phyloP scores from a whole-genome alignment of 1,140 invertebrate genomes.

The Pantala flavescens region DNA sequence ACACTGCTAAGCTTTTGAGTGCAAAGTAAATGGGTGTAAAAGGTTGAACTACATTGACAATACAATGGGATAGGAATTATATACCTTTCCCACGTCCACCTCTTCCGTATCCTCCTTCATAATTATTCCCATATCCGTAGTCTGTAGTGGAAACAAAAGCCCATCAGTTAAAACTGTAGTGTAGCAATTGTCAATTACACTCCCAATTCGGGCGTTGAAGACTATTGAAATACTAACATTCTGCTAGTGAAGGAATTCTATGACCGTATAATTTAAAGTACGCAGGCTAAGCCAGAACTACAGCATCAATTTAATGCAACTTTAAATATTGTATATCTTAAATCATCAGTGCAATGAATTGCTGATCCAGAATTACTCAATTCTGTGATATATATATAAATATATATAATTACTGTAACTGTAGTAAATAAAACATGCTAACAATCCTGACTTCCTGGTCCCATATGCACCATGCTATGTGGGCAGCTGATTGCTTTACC shows the following conservation, averaged over 20 bases:
- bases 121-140: conserved; percentile 64
- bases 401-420: background rate
- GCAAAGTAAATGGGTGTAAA: conserved; percentile 10
- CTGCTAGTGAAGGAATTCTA: conserved; percentile 19
- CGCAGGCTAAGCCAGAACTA: conserved; percentile 4
- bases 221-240: background rate
- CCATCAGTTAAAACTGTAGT: conserved; percentile 13
- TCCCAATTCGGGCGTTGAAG: conserved; percentile 37
- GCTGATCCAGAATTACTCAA: background rate
- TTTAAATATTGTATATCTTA: background rate
- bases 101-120: conserved; percentile 67
- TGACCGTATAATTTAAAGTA: conserved; percentile 34
- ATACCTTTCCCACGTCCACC: conserved; percentile 72
- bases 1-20: background rate
- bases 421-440: background rate
- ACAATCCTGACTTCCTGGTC: background rate
- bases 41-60: conserved; percentile 5
- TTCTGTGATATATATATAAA: background rate
- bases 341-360: background rate
- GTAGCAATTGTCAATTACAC: conserved; percentile 3
- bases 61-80: conserved; percentile 25
- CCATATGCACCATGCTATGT: conserved; percentile 3
- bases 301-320: background rate
- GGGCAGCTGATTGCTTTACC: background rate
- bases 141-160: conserved; percentile 35